These are phyloP conservation scores for Nycticebus coucang DNA, from an alignment of 2,113 vertebrate genomes.

Conservation along the genomic window DNA sequence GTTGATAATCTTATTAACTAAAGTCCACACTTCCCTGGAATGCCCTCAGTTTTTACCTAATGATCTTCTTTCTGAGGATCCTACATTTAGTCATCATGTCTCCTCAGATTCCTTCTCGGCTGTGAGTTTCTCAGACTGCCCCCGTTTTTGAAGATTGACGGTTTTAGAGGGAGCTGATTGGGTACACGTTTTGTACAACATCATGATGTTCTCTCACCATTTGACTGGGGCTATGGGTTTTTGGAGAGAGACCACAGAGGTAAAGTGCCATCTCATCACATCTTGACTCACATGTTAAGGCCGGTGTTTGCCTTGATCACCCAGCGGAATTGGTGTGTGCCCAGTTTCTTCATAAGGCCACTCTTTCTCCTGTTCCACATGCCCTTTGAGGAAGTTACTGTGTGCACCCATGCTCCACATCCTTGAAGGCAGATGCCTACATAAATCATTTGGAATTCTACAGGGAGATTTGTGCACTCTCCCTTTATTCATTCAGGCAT, in stretches of 20 bases:
- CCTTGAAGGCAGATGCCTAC: too few species aligned
- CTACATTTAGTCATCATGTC: not conserved
- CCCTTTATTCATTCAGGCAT: too few species aligned
- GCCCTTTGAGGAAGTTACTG: not conserved
- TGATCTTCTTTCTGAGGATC: not conserved
- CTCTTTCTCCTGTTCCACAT: not conserved
- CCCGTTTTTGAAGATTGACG: not conserved
- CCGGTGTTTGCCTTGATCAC: not conserved
- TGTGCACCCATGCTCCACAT: too few species aligned
- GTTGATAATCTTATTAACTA: not conserved
- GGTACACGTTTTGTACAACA: not conserved
- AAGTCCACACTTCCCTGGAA: not conserved
- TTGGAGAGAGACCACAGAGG: not conserved
- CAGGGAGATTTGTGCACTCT: too few species aligned
- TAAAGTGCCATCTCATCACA: not conserved
- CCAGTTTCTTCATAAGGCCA: not conserved
- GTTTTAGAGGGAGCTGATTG: not conserved
- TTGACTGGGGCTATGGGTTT: not conserved
- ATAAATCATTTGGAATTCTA: too few species aligned
- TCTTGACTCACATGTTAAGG: not conserved
- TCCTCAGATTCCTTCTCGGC: not conserved
- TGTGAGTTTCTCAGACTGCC: not conserved
- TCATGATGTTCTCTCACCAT: not conserved
- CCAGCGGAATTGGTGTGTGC: not conserved
- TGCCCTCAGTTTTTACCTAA: not conserved